These are phyloP conservation scores for Mohoua ochrocephala DNA, from an alignment of 2,113 vertebrate genomes.

Conservation along the genomic window DNA sequence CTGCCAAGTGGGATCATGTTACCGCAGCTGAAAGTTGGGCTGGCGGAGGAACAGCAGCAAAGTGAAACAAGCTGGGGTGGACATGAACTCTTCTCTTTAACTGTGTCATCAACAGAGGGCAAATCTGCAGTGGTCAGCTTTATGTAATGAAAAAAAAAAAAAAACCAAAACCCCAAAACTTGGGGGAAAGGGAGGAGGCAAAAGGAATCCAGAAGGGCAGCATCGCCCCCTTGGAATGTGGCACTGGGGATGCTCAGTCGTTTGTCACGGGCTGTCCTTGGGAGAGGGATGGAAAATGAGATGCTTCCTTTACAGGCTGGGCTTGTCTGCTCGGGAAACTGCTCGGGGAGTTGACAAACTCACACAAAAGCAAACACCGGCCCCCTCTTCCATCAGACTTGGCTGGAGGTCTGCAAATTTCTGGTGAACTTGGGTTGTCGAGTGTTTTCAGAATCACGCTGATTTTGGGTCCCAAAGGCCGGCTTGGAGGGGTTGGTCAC, in stretches of 20 bases:
- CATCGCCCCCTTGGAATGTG: conserved; percentile 20
- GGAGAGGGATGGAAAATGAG: neutral
- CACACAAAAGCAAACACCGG: neutral
- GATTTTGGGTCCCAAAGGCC: neutral
- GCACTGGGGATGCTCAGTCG: neutral
- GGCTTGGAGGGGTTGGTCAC: accelerated
- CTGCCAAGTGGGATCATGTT: conserved; percentile 63
- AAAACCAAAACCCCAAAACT: no score
- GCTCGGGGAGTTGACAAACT: neutral
- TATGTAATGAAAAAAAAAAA: neutral
- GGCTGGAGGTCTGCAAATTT: neutral
- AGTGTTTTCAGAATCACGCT: accelerated
- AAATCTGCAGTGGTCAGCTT: conserved; percentile 49
- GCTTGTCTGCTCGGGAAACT: neutral
- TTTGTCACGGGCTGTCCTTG: neutral
- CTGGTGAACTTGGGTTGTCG: neutral
- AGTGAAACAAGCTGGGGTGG: conserved; percentile 65
- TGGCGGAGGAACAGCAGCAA: conserved; percentile 43
- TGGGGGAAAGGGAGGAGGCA: neutral
- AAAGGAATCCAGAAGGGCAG: neutral
- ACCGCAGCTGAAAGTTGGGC: conserved; percentile 55
- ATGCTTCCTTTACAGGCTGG: neutral
- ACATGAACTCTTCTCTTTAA: conserved; percentile 28
- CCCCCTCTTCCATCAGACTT: neutral
- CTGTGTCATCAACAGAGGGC: neutral